phyloP scores from a whole-genome alignment of 2,113 vertebrate genomes.

The Passer montanus region DNA sequence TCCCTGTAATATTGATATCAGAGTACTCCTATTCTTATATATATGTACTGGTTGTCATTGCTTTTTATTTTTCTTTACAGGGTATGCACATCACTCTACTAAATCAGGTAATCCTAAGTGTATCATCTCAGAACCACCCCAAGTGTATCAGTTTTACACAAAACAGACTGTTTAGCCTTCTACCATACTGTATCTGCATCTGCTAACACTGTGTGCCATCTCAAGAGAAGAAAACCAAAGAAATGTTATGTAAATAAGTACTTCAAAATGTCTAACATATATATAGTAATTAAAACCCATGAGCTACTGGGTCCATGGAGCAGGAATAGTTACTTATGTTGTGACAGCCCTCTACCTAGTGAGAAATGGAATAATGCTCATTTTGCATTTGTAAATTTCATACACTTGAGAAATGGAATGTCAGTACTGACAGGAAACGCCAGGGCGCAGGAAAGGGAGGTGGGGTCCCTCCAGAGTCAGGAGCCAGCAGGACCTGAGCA shows the following conservation, averaged over 20 bases:
- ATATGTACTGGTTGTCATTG: not conserved
- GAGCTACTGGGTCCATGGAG: not conserved
- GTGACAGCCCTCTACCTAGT: not conserved
- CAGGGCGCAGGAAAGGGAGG: not conserved
- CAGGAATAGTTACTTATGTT: not conserved
- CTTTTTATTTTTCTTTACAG: not conserved
- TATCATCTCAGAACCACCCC: not conserved
- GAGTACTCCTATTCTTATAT: not conserved
- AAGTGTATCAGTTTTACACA: not conserved
- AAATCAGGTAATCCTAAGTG: not conserved
- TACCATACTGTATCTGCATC: constrained; percentile 5
- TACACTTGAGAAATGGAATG: not conserved
- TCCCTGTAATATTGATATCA: not conserved
- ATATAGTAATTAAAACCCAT: not conserved
- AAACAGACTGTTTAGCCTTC: not conserved
- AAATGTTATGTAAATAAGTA: constrained; percentile 3
- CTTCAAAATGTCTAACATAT: not conserved
- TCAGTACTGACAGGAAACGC: not conserved
- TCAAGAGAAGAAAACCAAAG: constrained; percentile 12
- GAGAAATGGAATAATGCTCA: not conserved
- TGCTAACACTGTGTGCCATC: not conserved
- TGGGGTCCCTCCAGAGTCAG: rapidly evolving
- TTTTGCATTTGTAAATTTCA: not conserved
- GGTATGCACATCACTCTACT: not conserved
- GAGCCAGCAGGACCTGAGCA: not conserved